A percentile compares a stretch with the other conserved stretches of the same genome.
Evolutionary conservation across 2,888 invertebrate species (phyloP).

Genomic region (Caradrina kadenii): DNA sequence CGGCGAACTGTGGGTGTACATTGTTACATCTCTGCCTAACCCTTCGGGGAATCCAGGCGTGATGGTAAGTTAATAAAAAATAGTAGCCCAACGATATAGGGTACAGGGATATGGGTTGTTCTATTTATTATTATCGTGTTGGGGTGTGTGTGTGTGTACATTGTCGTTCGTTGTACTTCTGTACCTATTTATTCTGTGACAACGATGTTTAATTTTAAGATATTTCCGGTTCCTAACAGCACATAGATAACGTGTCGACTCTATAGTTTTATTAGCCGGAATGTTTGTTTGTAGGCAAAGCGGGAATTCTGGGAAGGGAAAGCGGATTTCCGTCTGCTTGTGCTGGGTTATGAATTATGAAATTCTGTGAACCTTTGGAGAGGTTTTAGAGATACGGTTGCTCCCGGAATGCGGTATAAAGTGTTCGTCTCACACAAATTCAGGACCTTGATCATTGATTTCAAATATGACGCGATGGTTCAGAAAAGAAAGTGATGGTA

Average conservation of each 20-base stretch:
- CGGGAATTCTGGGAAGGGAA: slow-evolving; percentile 4
- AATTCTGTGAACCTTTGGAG: neutral
- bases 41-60: too few relatives aligned
- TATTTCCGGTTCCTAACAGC: slow-evolving; percentile 7
- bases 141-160: neutral
- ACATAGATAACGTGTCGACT: slow-evolving; percentile 39
- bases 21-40: too few relatives aligned
- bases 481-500: too few relatives aligned
- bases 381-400: neutral
- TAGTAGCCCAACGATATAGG: too few relatives aligned
- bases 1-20: too few relatives aligned
- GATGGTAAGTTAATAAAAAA: too few relatives aligned
- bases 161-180: neutral
- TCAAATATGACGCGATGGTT: too few relatives aligned
- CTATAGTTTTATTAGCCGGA: slow-evolving; percentile 38
- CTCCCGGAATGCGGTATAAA: neutral
- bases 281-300: slow-evolving; percentile 41
- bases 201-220: slow-evolving; percentile 46
- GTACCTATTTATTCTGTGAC: neutral
- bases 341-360: neutral
- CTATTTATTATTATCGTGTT: too few relatives aligned
- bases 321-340: slow-evolving; percentile 13
- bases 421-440: neutral
- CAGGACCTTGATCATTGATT: neutral
- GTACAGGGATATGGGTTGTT: too few relatives aligned